Evolutionary conservation across 1,140 invertebrate genomes (phyloP), one percentile per base, ranked within the genome.

Genomic region (Drosophila pachea): DNA sequence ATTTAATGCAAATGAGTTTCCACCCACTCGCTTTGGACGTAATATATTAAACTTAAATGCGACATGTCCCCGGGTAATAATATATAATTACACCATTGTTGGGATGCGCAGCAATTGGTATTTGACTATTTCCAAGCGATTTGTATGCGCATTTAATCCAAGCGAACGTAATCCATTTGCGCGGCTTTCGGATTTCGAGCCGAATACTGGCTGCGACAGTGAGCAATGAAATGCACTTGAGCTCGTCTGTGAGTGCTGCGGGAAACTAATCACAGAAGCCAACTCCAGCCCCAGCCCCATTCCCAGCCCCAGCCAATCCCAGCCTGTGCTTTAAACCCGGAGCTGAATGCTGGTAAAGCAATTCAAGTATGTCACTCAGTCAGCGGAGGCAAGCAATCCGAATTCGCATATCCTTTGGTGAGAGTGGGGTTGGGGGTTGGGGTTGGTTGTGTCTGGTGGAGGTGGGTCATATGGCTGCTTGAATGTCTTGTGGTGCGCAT

Each of bases 141-240:
- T 84, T 84, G 69, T 84, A 78, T 84, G 76, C 75, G 56, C 71
- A 75, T 62, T 63, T 82, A 75, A 84, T 84, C 75, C 68, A 42
- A 49, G 58, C 58, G 48, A 73, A 55, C 38, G 71, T 75, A 78
- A 82, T 82, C 79, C 69, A 67, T 82, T 82, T 74, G 73, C 68
- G 70, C 31, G 48, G 63, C 38, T 50, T 43, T 43, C 40, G 48
- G 49, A 14, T 43, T 56, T 56, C 11, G 8, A 32, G 49, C 32
- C 40, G 43, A 60, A 49, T 62, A 59, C 60, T 55, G 58, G 70
- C 48, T 60, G 69, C 65, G 78, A 83, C 79, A 84, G 76, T 83
- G 81, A 83, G 78, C 76, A 83, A 84, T 83, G 78, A 84, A 83
- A 79, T 83, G 79, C 78, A 84, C 76, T 83, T 78, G 76, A 66